Evolutionary conservation across 2,113 vertebrate species (phyloP), one percentile per base, ranked within the genome.

Genomic region (Melierax canorus): DNA sequence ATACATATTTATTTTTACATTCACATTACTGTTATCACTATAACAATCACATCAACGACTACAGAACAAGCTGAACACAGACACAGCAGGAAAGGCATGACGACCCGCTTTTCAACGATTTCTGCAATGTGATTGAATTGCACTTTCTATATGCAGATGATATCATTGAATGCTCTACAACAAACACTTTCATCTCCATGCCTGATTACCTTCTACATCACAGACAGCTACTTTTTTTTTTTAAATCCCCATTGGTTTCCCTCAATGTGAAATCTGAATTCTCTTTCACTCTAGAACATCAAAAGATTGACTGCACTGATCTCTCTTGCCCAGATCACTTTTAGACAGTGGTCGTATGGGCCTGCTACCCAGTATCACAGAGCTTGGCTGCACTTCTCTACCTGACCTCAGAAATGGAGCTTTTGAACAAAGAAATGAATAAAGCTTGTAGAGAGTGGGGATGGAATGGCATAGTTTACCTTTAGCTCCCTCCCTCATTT

Each of bases 221-320:
- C 32, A 96, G 74, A 26, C 50, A 51, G 63, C 82, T 86, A 50
- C 92, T 79, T 64, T 86, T 87, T 71, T 48, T 22, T 64, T 66
- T 80, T 69, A 97, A 98, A 98, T 94, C 66, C 78, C 63, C 92
- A 96, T 87, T 97, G 92, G 79, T 94, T 98, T 98, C 81, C 79
- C 88, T 89, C 91, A 90, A 90, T 84, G 58, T 94, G 95, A 97
- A 97, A 97, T 91, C 94, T 91, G 93, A 95, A 95, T 97, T 97
- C 83, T 96, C 98, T 98, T 97, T 97, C 97, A 98, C 96, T 98
- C 73, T 63, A 92, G 92, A 94, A 89, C 38, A 58, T 58, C 39
- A 90, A 32, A 90, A 71, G 45, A 95, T 32, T 95, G 78, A 79
- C 64, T 80, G 46, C 36, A 73, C 80, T 76, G 64, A 66, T 46